Base-by-base conservation (phyloP, 2,797 vertebrate genomes). In the Tokudaia muenninki region DNA sequence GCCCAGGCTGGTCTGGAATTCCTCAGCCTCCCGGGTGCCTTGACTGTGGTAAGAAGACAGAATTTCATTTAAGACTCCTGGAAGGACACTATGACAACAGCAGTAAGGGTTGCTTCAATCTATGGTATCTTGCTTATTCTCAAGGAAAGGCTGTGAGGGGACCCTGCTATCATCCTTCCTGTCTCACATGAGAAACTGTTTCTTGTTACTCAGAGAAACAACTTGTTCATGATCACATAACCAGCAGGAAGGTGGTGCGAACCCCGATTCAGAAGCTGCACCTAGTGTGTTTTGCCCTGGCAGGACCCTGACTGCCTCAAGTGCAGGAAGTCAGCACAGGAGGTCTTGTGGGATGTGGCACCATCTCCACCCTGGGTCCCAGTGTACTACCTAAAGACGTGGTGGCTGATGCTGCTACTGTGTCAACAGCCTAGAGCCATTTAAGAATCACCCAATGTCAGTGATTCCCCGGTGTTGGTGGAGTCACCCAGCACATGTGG, bases 301-400 rank as follows among this genome's bases (percentile, higher is more conserved):
- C 1, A 41, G 41, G n/a, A 57, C 29, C 81, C 3, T 2, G 29
- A 50, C n/a, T 67, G 17, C 21, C 80, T 82, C 19, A 0, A 52
- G 0, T 67, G 52, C 55, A 17, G 57, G 37, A 44, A 29, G 61
- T 24, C 52, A 8, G 31, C 37, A 34, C 4, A 7, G 1, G 29
- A 57, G 31, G 9, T 8, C 11, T 22, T 19, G 3, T 0, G 0
- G 34, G 6, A 57, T 52, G 34, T 0, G 24, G 24, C 0, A 3
- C 10, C 29, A 17, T 34, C 31, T 91, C 59, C 0, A 6, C 34
- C 65, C 50, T 19, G 47, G 3, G 1, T 44, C 41, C 52, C 50
- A 37, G 24, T 14, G 14, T 31, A 22, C 29, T 50, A 13, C 13
- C 83, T 81, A 67, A 67, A 34, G 12, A 72, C 0, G 14, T n/a